Evolutionary conservation across 1,140 invertebrate species (phyloP).

Genomic region (Asobara japonica): DNA sequence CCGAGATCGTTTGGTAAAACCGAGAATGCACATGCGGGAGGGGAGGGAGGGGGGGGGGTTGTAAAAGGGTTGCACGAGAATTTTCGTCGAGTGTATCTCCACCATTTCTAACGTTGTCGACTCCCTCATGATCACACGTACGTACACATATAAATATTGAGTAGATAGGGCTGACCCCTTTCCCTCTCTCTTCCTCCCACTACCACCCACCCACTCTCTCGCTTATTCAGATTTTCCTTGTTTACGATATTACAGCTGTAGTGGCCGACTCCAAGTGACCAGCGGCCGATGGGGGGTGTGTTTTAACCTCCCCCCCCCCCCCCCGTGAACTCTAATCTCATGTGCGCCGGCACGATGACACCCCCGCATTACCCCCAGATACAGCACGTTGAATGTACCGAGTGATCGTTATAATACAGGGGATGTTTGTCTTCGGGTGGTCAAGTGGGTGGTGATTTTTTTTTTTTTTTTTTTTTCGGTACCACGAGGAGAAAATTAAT

Average conservation of each 20-base stretch:
- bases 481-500: too few relatives aligned
- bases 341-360: conserved; percentile 33
- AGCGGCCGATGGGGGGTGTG: conserved; percentile 37
- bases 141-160: conserved; percentile 9
- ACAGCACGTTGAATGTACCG: conserved; percentile 50
- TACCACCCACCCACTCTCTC: neutral
- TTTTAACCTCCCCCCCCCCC: too few relatives aligned
- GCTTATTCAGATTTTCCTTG: conserved; percentile 35
- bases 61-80: neutral
- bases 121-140: neutral
- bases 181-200: neutral
- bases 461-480: too few relatives aligned
- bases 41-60: neutral
- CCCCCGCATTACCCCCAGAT: conserved; percentile 49
- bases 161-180: neutral
- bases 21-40: neutral
- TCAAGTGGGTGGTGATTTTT: too few relatives aligned
- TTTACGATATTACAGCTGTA: conserved; percentile 59
- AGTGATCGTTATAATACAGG: conserved; percentile 45
- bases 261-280: conserved; percentile 48
- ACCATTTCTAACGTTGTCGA: neutral
- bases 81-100: neutral
- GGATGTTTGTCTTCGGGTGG: conserved; percentile 22
- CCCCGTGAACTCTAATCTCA: conserved; percentile 49
- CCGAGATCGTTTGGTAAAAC: neutral